phyloP scores from a whole-genome alignment of 2,113 vertebrate species.

The Syngnathoides biaculeatus region DNA sequence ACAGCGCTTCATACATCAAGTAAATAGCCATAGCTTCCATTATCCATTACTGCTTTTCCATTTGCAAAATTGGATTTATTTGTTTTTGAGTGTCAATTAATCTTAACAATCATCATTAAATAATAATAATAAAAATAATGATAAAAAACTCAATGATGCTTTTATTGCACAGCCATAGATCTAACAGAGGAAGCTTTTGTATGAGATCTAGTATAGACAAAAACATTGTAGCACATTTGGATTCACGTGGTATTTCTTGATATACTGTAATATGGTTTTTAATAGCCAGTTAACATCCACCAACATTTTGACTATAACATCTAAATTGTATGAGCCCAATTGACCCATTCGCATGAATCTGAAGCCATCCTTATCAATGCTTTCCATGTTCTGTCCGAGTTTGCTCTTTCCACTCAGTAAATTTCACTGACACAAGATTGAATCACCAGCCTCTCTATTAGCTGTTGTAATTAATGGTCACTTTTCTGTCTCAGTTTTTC shows the following conservation, averaged over 20 bases:
- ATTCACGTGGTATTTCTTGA: not conserved
- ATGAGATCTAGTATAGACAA: not conserved
- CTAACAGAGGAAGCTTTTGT: not conserved
- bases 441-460: slow-evolving; percentile 57
- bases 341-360: slow-evolving; percentile 11
- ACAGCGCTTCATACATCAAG: not conserved
- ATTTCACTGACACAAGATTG: slow-evolving; percentile 27
- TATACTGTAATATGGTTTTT: not conserved
- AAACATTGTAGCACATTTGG: not conserved
- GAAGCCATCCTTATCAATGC: slow-evolving; percentile 36
- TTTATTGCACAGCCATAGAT: too few species aligned
- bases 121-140: too few species aligned
- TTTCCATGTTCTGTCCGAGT: slow-evolving; percentile 26
- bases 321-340: slow-evolving; percentile 12
- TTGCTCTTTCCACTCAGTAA: slow-evolving; percentile 29
- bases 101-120: not conserved
- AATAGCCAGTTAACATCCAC: too few species aligned
- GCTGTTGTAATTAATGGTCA: slow-evolving; percentile 46
- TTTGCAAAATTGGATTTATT: slow-evolving; percentile 1
- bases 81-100: not conserved
- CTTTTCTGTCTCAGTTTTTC: slow-evolving; percentile 14
- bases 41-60: slow-evolving; percentile 9
- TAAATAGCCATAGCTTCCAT: not conserved
- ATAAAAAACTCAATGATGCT: not conserved
- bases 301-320: not conserved